These are phyloP conservation scores for Urocitellus parryii DNA, from an alignment of 2,113 vertebrate species.

Conservation along the genomic window DNA sequence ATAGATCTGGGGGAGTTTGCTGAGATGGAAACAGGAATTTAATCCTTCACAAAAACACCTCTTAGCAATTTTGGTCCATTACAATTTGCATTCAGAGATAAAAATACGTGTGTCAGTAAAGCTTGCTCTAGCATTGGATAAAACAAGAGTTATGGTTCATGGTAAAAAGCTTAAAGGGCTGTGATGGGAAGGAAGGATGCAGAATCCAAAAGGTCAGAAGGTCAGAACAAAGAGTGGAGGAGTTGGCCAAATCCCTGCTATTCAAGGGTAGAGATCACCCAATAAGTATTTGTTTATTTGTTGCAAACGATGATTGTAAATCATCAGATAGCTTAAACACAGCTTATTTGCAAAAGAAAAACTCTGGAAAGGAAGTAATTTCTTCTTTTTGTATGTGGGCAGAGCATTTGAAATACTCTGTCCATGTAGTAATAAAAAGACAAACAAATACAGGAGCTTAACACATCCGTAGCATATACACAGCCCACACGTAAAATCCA, in stretches of 20 bases:
- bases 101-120: not conserved
- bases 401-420: not conserved
- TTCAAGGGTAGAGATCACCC: not conserved
- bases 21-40: not conserved
- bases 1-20: not conserved
- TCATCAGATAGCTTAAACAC: not conserved
- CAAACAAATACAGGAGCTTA: not conserved
- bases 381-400: not conserved
- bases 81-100: not conserved
- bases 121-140: not conserved
- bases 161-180: not conserved
- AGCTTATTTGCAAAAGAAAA: not conserved
- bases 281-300: slow-evolving; percentile 22
- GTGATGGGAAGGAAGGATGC: not conserved
- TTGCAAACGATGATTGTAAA: not conserved
- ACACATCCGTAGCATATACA: no score
- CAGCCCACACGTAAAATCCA: not conserved
- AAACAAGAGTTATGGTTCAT: not conserved
- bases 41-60: not conserved
- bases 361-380: not conserved
- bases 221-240: not conserved
- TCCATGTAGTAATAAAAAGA: not conserved
- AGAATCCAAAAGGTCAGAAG: not conserved
- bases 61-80: not conserved
- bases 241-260: not conserved